Percentiles rank a stretch among this genome's conserved stretches.
phyloP scores from a whole-genome alignment of 2,797 vertebrate genomes.

The Sebastiscus albofasciatus region DNA sequence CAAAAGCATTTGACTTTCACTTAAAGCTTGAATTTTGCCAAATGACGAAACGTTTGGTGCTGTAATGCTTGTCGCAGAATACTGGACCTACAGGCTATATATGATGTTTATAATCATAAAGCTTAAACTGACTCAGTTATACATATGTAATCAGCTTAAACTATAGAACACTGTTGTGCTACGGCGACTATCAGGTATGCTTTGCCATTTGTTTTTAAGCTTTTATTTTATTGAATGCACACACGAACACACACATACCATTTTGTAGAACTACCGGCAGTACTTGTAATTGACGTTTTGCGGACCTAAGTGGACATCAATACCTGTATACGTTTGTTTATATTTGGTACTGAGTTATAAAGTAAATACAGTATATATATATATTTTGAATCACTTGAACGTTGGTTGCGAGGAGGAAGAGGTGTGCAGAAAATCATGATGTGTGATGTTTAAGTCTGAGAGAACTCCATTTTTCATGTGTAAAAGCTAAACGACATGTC shows the following conservation, averaged over 20 bases:
- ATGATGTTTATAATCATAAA: conserved; percentile 87
- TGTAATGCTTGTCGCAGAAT: conserved; percentile 88
- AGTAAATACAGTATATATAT: conserved; percentile 61
- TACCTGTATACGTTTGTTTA: conserved; percentile 78
- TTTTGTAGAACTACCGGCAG: conserved; percentile 81
- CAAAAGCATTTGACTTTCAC: conserved; percentile 88
- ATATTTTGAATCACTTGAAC: conserved; percentile 80
- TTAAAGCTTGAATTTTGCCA: conserved; percentile 92
- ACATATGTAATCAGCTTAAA: conserved; percentile 86
- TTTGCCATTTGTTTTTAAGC: conserved; percentile 82
- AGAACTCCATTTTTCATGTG: conserved; percentile 73
- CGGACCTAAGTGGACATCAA: conserved; percentile 80
- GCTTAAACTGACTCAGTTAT: conserved; percentile 87
- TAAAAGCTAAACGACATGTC: conserved; percentile 62
- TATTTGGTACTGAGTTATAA: conserved; percentile 84
- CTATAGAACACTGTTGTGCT: conserved; percentile 89
- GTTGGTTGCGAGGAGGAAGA: conserved; percentile 60
- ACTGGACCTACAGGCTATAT: conserved; percentile 89
- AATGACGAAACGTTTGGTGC: conserved; percentile 89
- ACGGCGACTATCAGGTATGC: conserved; percentile 88
- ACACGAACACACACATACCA: conserved; percentile 56
- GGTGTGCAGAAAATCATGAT: conserved; percentile 61
- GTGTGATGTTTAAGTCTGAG: conserved; percentile 68
- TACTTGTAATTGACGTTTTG: conserved; percentile 76
- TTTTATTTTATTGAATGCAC: conserved; percentile 80